Conservation (phyloP, 2,113 vertebrate species). For the Thunnus thynnus region DNA sequence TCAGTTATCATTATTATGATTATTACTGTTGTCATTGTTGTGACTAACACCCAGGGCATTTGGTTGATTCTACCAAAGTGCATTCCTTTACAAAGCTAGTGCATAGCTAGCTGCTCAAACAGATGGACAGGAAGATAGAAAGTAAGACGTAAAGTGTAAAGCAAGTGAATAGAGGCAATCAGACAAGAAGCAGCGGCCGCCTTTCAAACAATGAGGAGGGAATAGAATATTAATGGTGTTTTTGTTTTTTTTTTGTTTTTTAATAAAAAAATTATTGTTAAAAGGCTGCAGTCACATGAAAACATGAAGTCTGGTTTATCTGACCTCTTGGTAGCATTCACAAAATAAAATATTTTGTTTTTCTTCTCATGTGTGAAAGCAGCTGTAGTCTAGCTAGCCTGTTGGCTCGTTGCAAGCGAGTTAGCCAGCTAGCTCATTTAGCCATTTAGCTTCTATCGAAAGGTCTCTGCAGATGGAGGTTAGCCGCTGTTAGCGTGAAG, state of each 20-base stretch:
- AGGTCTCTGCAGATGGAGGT: constrained; percentile 43
- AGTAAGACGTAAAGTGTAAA: constrained; percentile 9
- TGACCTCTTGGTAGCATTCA: constrained; percentile 58
- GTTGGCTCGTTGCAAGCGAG: constrained; percentile 26
- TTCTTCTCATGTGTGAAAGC: constrained; percentile 10
- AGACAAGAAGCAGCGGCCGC: background rate
- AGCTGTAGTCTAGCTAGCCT: constrained; percentile 46
- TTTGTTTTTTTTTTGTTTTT: background rate
- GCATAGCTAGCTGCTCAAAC: constrained; percentile 53
- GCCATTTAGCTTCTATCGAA: constrained; percentile 37
- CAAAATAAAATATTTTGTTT: background rate
- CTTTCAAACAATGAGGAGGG: constrained; percentile 9
- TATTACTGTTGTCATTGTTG: constrained; percentile 68
- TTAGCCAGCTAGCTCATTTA: constrained; percentile 37
- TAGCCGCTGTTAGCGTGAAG: constrained; percentile 50
- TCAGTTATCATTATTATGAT: constrained; percentile 77
- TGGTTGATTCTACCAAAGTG: constrained; percentile 98
- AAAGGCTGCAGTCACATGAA: constrained; percentile 19
- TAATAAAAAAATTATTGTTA: background rate
- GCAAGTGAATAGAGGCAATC: background rate
- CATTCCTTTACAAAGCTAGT: constrained; percentile 91
- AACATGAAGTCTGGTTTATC: constrained; percentile 38
- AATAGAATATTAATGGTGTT: background rate
- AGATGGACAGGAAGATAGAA: constrained; percentile 26
- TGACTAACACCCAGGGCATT: constrained; percentile 91